Percentiles rank a stretch among this genome's conserved stretches.
Evolutionary conservation across 2,888 invertebrate genomes (phyloP).

Genomic region (Oligia fasciuncula): DNA sequence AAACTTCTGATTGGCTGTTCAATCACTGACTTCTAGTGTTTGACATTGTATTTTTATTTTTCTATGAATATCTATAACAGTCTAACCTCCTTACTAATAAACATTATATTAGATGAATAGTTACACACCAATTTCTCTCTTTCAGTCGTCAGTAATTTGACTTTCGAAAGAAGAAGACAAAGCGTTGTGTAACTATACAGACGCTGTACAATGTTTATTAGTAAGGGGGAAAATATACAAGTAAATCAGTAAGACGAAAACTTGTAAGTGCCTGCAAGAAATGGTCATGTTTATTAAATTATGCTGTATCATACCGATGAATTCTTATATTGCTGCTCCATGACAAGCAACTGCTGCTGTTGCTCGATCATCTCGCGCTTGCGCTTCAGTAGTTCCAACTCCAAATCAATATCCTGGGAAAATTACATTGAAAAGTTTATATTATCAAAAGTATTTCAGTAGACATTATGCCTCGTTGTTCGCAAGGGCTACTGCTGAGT

Average conservation of each 20-base stretch:
- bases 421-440: background rate
- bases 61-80: too few species aligned
- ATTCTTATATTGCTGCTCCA: slow-evolving; percentile 60
- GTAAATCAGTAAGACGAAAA: background rate
- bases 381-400: slow-evolving; percentile 80
- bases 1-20: background rate
- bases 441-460: background rate
- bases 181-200: too few species aligned
- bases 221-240: background rate
- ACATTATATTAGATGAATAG: too few species aligned
- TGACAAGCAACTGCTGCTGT: slow-evolving; percentile 74
- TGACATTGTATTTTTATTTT: too few species aligned
- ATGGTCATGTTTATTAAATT: background rate
- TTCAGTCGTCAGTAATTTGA: too few species aligned
- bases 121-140: too few species aligned
- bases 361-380: slow-evolving; percentile 83
- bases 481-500: background rate
- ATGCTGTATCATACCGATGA: slow-evolving; percentile 63
- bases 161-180: too few species aligned
- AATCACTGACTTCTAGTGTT: background rate
- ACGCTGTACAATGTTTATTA: too few species aligned
- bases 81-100: too few species aligned
- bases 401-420: slow-evolving; percentile 80
- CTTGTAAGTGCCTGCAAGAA: slow-evolving; percentile 33
- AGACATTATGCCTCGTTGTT: background rate